These are phyloP conservation scores for Eupithecia tripunctaria DNA, from an alignment of 2,888 invertebrate species.

Conservation along the genomic window DNA sequence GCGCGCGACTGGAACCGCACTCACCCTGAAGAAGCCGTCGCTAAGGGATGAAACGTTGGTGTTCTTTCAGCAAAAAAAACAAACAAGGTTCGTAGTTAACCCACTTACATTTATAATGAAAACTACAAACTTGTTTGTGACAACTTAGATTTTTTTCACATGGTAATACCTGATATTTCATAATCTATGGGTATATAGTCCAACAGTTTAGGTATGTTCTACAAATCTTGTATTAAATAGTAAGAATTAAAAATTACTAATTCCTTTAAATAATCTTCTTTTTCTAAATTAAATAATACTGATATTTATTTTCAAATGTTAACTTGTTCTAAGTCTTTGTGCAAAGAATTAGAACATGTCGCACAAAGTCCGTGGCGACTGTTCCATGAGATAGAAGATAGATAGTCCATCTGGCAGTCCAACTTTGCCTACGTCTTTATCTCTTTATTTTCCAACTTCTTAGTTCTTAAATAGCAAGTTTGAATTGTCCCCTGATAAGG, in stretches of 20 bases:
- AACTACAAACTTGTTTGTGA: neutral
- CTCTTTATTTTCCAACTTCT: conserved; percentile 60
- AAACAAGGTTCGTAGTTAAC: neutral
- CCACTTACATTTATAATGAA: neutral
- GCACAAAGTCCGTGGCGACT: conserved; percentile 46
- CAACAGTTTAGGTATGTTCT: neutral
- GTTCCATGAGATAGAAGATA: conserved; percentile 56
- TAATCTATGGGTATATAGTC: neutral
- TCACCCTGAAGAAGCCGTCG: too few species aligned
- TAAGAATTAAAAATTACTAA: too few species aligned
- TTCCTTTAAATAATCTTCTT: too few species aligned
- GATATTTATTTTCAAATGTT: conserved; percentile 16
- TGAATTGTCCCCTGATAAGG: conserved; percentile 51
- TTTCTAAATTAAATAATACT: neutral
- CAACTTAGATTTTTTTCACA: too few species aligned
- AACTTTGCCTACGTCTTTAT: conserved; percentile 62
- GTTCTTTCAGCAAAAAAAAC: neutral
- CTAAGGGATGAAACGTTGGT: neutral
- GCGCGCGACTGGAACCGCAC: too few species aligned
- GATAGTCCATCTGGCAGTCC: conserved; percentile 59
- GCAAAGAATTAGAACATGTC: conserved; percentile 43
- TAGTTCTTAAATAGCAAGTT: conserved; percentile 53
- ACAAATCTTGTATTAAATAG: too few species aligned
- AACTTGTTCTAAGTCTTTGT: too few species aligned
- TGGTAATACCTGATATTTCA: too few species aligned